Evolutionary conservation across 2,113 vertebrate species (phyloP).

Genomic region (Tetraodon nigroviridis): DNA sequence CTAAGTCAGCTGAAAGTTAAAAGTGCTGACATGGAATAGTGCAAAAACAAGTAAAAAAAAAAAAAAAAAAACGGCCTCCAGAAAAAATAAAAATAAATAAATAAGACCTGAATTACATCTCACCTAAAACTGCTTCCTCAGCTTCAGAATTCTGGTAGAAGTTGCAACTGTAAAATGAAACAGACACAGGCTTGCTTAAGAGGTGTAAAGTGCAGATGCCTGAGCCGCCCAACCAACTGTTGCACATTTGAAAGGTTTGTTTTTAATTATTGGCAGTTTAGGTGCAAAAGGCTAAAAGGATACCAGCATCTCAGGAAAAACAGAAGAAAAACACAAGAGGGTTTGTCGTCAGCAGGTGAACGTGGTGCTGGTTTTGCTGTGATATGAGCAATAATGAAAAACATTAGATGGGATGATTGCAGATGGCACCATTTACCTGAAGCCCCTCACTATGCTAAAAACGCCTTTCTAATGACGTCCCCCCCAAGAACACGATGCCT

Average conservation of each 20-base stretch:
- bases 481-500: background rate
- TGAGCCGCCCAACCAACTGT: constrained; percentile 18
- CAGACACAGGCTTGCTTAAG: background rate
- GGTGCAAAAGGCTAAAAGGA: background rate
- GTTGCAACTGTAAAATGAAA: constrained; percentile 2
- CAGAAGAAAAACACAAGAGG: background rate
- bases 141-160: background rate
- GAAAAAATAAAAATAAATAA: constrained; percentile 5
- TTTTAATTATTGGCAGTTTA: constrained; percentile 14
- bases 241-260: constrained; percentile 10
- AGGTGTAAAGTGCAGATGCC: background rate
- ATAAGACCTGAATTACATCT: background rate
- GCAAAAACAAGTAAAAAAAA: background rate
- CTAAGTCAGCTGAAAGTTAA: constrained; percentile 4
- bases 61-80: background rate
- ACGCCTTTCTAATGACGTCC: constrained; percentile 4
- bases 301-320: background rate
- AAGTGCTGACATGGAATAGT: background rate
- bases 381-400: constrained; percentile 38
- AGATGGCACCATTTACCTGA: constrained; percentile 42
- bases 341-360: constrained; percentile 34
- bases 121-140: background rate
- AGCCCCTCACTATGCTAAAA: constrained; percentile 31
- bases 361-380: constrained; percentile 22
- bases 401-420: constrained; percentile 45